A percentile compares a stretch with the other conserved stretches of the same genome.
These are phyloP conservation scores for Rhopalosiphum nymphaeae DNA, from an alignment of 2,888 invertebrate species.

Conservation along the genomic window DNA sequence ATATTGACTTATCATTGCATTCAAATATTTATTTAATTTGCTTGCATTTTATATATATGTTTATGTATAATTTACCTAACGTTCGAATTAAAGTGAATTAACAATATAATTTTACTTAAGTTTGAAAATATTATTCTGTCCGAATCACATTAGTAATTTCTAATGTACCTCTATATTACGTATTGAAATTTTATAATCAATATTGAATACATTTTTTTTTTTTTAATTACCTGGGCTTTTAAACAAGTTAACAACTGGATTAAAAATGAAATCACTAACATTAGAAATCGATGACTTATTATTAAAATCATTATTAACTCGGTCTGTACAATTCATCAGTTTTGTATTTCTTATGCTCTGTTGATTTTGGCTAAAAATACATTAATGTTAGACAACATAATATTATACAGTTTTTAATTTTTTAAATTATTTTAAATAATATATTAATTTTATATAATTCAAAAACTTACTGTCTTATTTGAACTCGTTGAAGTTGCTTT, in stretches of 20 bases:
- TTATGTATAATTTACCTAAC: neutral
- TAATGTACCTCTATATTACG: neutral
- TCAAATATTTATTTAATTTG: too few relatives aligned
- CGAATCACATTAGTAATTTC: neutral
- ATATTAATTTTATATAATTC: neutral
- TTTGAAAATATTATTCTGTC: neutral
- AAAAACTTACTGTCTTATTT: slow-evolving; percentile 33
- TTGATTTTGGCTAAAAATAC: slow-evolving; percentile 26
- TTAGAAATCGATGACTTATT: neutral
- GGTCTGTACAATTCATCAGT: neutral
- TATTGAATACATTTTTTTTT: neutral
- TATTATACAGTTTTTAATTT: neutral
- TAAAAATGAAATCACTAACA: slow-evolving; percentile 25
- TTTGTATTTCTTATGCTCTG: neutral
- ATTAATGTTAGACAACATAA: neutral
- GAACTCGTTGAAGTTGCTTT: neutral
- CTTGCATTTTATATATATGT: neutral
- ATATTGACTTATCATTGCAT: too few relatives aligned
- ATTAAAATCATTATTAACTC: neutral
- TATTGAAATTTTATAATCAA: neutral
- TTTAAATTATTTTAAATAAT: neutral
- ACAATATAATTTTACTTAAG: neutral
- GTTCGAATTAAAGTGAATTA: too few relatives aligned
- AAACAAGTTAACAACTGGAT: neutral
- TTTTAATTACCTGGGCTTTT: slow-evolving; percentile 22